Evolutionary conservation across 2,113 vertebrate species (phyloP).

Genomic region (Alligator sinensis): DNA sequence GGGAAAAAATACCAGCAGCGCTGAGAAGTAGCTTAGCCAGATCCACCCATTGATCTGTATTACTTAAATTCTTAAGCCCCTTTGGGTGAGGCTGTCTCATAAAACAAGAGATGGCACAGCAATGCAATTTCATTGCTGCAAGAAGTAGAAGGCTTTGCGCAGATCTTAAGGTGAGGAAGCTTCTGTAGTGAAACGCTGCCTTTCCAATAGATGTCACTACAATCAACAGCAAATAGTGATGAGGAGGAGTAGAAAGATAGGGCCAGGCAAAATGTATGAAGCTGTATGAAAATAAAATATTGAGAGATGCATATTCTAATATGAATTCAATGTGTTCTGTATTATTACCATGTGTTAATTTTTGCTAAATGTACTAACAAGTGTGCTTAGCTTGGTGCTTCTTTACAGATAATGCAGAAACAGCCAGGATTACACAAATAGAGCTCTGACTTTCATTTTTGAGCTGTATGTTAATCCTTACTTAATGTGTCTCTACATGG

Average conservation of each 20-base stretch:
- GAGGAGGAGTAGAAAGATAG: constrained; percentile 18
- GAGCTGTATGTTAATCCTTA: constrained; percentile 40
- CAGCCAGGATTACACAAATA: constrained; percentile 13
- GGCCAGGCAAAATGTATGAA: background rate
- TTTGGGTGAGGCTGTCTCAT: background rate
- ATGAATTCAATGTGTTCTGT: background rate
- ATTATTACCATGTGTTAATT: background rate
- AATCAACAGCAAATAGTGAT: constrained; percentile 70
- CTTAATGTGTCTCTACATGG: constrained; percentile 39
- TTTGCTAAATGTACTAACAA: background rate
- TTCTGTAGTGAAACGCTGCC: constrained; percentile 39
- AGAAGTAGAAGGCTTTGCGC: background rate
- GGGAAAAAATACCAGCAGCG: background rate
- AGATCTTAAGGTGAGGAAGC: constrained; percentile 5
- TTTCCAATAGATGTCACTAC: constrained; percentile 84
- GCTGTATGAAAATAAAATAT: background rate
- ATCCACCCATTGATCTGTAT: background rate
- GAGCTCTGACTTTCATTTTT: constrained; percentile 41
- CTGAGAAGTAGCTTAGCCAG: background rate
- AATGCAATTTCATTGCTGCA: background rate
- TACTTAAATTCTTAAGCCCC: background rate
- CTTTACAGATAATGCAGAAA: background rate
- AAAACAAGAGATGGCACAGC: background rate
- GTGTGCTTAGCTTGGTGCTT: background rate
- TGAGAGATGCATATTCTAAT: background rate